Base-by-base conservation (phyloP, 2,797 vertebrate genomes). In the Bovichtus diacanthus region DNA sequence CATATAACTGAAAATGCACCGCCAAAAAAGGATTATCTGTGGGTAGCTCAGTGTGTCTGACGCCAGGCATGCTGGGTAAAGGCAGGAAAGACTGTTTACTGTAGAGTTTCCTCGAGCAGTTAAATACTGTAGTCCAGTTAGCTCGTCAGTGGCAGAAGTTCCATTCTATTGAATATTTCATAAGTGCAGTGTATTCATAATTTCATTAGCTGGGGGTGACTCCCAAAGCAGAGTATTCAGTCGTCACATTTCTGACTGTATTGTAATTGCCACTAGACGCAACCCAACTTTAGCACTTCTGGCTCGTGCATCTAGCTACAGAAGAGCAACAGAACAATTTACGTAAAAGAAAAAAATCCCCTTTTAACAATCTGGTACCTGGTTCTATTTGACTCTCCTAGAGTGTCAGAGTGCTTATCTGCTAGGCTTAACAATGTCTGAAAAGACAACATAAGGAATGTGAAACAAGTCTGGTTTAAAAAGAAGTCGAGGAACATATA, bases 1-100 rank as follows among this genome's bases (percentile, higher is more conserved):
- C 84, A 70, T 80, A 88, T 83, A 91, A 90, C 88, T 86, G 94
- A 94, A 92, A 92, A 91, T 78, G 81, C 84, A 85, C 88, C 70
- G 84, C 90, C 89, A 87, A 88, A 93, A 21, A 90, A 81, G 89
- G 92, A 95, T 95, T 93, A 95, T 88, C 86, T 86, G 84, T 80
- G 76, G 80, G 85, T 75, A 90, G 92, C 90, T 88, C 91, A 90
- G 86, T 84, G 86, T 88, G 86, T 88, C 77, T 78, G 89, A 84
- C 86, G 80, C 71, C 74, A 75, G 70, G 88, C 85, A 88, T 90
- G 90, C 88, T 86, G 89, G 81, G 90, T 88, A 83, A 90, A 86
- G 63, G 67, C 69, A 86, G 73, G 74, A 64, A 74, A 70, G 31
- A 77, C 38, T 87, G 82, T 86, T 89, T 87, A 82, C 72, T 73